Conservation (phyloP, 2,888 invertebrate species). For the Cheilosia variabilis region DNA sequence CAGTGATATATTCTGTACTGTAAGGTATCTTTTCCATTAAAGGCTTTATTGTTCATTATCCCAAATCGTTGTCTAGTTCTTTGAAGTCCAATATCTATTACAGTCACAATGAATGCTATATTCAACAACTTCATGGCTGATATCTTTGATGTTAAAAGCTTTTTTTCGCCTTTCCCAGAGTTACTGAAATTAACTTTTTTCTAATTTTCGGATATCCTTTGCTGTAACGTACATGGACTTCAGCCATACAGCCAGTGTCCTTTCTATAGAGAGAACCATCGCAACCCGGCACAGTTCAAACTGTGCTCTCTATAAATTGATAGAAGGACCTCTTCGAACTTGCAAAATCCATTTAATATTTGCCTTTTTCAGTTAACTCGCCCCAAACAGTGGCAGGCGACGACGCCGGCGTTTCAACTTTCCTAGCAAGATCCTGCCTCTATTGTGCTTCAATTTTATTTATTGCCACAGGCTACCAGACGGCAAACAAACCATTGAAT, state of each 20-base stretch:
- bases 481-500: slow-evolving; percentile 73
- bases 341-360: slow-evolving; percentile 69
- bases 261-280: slow-evolving; percentile 17
- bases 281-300: slow-evolving; percentile 46
- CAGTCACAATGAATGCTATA: not conserved
- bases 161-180: not conserved
- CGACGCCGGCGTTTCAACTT: slow-evolving; percentile 11
- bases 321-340: slow-evolving; percentile 52
- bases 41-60: not conserved
- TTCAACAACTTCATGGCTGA: no score
- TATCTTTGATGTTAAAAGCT: not conserved
- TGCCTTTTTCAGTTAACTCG: slow-evolving; percentile 48
- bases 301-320: slow-evolving; percentile 65
- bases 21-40: not conserved
- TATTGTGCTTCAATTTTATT: slow-evolving; percentile 71
- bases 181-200: slow-evolving; percentile 36
- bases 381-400: not conserved
- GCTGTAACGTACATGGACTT: not conserved
- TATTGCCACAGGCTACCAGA: slow-evolving; percentile 69
- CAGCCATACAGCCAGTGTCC: slow-evolving; percentile 18
- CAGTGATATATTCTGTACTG: not conserved
- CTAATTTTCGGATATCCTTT: slow-evolving; percentile 63
- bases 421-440: slow-evolving; percentile 6
- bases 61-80: not conserved
- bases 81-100: not conserved